Evolutionary conservation across 2,113 vertebrate species (phyloP), one percentile per base, ranked within the genome.

Genomic region (Syngnathoides biaculeatus): DNA sequence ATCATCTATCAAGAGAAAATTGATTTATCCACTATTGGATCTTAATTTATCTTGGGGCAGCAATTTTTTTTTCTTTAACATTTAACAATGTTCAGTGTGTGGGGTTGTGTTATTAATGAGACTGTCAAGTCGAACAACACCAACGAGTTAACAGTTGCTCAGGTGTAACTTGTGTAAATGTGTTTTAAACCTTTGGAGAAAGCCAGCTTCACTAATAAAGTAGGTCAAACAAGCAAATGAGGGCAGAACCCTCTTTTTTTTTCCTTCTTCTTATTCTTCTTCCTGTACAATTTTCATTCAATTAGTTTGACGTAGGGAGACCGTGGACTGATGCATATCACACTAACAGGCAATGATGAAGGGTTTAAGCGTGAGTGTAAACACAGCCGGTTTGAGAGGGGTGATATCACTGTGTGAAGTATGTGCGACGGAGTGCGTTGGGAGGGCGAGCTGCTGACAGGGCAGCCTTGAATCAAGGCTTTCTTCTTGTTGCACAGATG

Each of bases 401-500:
- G 39, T 71, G 63, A 78, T 63, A 48, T 71, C 68, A 68, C 13
- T n/a, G 7, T 4, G 17, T 70, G 65, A 80, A 40, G 35, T 45
- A 72, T 73, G 72, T 72, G 55, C 8, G 15, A 63, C 60, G 43
- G 57, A 65, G 79, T 17, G 48, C 71, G 58, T 73, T 75, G 74
- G 64, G 47, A 83, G 42, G 65, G 40, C 22, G 39, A 26, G 50
- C 47, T 69, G 71, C 38, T 58, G 64, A 77, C 22, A 57, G 61
- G 59, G 38, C 55, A 3, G 35, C 35, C 65, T 52, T 56, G 20
- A n/a, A 22, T 61, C 57, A 26, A 30, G 20, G 42, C 15, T 80
- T 35, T 58, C 17, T 61, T 52, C 17, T 43, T 17, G n/a, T 65
- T 59, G 59, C 63, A 39, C 64, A 71, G 55, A 69, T 72, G 45